These are phyloP conservation scores for Nymphicus hollandicus DNA, from an alignment of 2,113 vertebrate species.

Conservation along the genomic window DNA sequence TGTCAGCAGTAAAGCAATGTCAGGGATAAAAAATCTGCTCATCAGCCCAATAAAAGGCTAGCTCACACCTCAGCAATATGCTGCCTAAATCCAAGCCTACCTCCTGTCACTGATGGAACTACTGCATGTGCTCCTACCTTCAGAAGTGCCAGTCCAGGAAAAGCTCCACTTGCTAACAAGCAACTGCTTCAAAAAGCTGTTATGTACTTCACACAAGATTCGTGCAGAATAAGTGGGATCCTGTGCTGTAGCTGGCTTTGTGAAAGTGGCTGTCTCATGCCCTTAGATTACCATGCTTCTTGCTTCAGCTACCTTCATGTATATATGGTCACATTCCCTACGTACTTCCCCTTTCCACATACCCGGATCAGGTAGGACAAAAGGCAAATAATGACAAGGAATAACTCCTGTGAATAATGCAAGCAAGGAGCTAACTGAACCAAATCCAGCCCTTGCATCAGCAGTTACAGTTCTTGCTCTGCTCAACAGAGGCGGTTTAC, in stretches of 20 bases:
- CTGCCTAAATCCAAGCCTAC: slow-evolving; percentile 27
- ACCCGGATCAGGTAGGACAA: not conserved
- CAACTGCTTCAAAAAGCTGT: not conserved
- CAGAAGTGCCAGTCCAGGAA: not conserved
- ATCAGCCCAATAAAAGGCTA: slow-evolving; percentile 12
- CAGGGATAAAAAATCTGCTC: not conserved
- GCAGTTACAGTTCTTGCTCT: not conserved
- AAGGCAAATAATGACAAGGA: not conserved
- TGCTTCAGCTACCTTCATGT: not conserved
- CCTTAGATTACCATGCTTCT: not conserved
- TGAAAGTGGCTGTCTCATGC: not conserved
- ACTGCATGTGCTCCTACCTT: not conserved
- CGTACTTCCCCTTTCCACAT: not conserved
- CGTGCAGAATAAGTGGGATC: not conserved
- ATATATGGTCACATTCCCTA: not conserved
- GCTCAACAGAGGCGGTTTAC: not conserved
- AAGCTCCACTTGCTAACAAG: not conserved
- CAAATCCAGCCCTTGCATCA: not conserved
- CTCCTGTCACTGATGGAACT: slow-evolving; percentile 8
- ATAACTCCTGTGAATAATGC: not conserved
- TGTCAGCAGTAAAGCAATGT: not conserved
- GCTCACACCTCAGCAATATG: not conserved
- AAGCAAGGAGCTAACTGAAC: not conserved
- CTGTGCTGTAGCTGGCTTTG: not conserved
- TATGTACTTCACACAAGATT: not conserved